Evolutionary conservation across 2,113 vertebrate genomes (phyloP), one percentile per base, ranked within the genome.

Genomic region (Colius striatus): DNA sequence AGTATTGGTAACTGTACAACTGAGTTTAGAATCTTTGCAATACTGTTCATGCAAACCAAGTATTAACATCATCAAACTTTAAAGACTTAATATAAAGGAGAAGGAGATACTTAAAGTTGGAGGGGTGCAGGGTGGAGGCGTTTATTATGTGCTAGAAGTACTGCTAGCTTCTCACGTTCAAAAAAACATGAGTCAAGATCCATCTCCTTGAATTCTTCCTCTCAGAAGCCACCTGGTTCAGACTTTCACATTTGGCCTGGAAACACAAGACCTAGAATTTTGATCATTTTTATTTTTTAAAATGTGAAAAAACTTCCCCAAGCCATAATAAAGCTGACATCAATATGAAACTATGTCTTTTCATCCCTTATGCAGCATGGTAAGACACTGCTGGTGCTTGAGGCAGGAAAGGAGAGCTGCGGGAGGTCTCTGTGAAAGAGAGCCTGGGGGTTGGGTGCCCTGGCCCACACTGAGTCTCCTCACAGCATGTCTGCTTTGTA

Each of bases 291-390:
- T 41, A 10, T 41, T 41, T 41, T 41, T 41, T 41, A 10, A 41
- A 41, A 41, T 41, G 7, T 57, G 51, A n/a, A 66, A 66, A 43
- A 6, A n/a, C 16, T 55, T 50, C n/a, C n/a, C 43, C 13, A 17
- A 27, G 25, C 26, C 58, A 30, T n/a, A n/a, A 20, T 10, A 36
- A 65, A 70, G 67, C 22, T 26, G 41, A 29, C 6, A 2, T 45
- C 66, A 65, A 50, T 53, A n/a, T 0, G 1, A 32, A 76, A 41
- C 5, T 5, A 2, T 22, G 18, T 26, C 20, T 72, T 62, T 47
- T 51, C n/a, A 36, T 29, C n/a, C 19, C 13, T 29, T 63, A 22
- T 0, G 3, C 30, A 12, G 17, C 32, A 30, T 2, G 2, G 30
- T 25, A 23, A 41, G 32, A 18, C 7, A 8, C 7, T 73, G 48